Evolutionary conservation across 23 tunicate species (phyloP), one percentile per base, ranked within the genome.

Genomic region (Halocynthia roretzi): DNA sequence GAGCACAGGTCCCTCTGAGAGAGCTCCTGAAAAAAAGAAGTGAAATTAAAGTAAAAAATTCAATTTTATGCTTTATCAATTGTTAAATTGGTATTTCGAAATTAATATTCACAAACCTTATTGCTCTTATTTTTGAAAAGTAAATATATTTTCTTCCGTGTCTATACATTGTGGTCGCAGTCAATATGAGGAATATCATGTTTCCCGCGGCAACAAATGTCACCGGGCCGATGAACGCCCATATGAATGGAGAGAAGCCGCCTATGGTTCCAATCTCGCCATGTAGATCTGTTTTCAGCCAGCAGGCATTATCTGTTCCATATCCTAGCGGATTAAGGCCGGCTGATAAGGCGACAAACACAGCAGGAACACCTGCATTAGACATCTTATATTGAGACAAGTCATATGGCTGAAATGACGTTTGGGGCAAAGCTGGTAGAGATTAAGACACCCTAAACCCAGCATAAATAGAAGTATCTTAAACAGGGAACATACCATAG

Each of bases 221-320:
- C 40, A 82, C 87, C 10, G 98, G 98, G 7, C 82, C 85, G 14
- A 92, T 90, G 62, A 92, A 92, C 53, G 93, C 83, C 92, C 88
- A 83, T 7, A 92, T 86, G 65, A 83, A 92, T 9, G 87, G 82
- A 56, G 98, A 77, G n/a, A 54, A 53, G 55, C 40, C 64, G n/a
- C 62, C 78, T 11, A 65, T 65, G 10, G 70, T 65, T 5, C 70
- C 70, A 15, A 65, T 0, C 56, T 62, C 56, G 0, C 56, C 50
- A 54, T 74, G 31, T 8, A 22, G 12, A 52, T 85, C 85, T 7
- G 77, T 90, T 11, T 70, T 76, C 50, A 92, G 82, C 98, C 98
- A 92, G 49, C 98, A 92, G 2, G 85, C 75, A 10, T 67, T n/a
- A 7, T 53, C 76, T 44, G 77, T 86, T 15, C 88, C 92, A 57